phyloP scores from a whole-genome alignment of 2,113 vertebrate species.

The Dolichallabes microphthalmus region DNA sequence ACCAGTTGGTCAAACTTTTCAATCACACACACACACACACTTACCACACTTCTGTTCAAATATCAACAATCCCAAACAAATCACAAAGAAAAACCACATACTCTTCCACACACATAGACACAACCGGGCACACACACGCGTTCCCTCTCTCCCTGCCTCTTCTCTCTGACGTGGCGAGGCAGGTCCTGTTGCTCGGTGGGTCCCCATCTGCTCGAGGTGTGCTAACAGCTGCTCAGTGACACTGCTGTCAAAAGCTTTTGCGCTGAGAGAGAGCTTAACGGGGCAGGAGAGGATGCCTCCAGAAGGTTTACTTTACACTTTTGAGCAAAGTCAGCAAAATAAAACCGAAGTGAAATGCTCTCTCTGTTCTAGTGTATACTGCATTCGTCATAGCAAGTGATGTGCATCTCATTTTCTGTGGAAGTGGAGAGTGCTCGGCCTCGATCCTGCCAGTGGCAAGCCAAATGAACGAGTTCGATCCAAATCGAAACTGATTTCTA shows the following conservation, averaged over 20 bases:
- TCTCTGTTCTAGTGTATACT: background rate
- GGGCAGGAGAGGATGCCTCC: background rate
- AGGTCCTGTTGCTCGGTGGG: constrained; percentile 3
- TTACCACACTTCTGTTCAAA: constrained; percentile 26
- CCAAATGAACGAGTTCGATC: background rate
- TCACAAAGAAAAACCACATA: background rate
- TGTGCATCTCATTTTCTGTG: background rate
- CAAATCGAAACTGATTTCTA: background rate
- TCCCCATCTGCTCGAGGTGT: constrained; percentile 32
- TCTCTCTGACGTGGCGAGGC: background rate
- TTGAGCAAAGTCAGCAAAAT: background rate
- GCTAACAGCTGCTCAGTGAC: constrained; percentile 38
- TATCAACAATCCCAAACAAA: background rate
- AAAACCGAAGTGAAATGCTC: background rate
- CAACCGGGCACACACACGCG: background rate
- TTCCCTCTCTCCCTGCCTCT: too few relatives aligned
- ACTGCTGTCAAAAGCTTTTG: constrained; percentile 10
- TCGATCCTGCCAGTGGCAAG: background rate
- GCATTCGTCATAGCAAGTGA: background rate
- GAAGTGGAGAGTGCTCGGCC: background rate
- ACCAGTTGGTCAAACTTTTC: constrained; percentile 45
- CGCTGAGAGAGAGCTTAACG: background rate
- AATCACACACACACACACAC: background rate
- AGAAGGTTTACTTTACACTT: background rate
- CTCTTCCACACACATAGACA: background rate